These are phyloP conservation scores for Megalonaias nervosa DNA, from an alignment of 1,140 invertebrate genomes.

Conservation along the genomic window DNA sequence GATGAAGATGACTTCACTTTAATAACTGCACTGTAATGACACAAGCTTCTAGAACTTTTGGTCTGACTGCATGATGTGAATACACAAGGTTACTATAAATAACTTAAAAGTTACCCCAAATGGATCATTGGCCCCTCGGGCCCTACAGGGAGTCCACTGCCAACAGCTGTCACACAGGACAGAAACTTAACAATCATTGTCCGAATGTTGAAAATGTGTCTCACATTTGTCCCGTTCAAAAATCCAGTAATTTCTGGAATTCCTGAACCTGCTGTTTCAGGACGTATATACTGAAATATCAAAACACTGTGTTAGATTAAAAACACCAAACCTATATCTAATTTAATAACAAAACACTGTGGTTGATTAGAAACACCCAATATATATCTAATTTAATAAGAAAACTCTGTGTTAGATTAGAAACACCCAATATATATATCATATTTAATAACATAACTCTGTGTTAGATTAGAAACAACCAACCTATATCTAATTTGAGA, in stretches of 20 bases:
- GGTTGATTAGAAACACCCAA: neutral
- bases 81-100: neutral
- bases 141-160: conserved; percentile 71
- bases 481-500: too few species aligned
- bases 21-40: neutral
- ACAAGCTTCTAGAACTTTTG: neutral
- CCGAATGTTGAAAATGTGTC: conserved; percentile 70
- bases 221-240: conserved; percentile 71
- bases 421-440: neutral
- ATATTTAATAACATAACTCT: neutral
- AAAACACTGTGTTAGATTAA: neutral
- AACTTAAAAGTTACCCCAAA: conserved; percentile 58
- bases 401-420: neutral
- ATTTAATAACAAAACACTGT: neutral
- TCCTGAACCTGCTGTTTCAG: conserved; percentile 72
- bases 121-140: conserved; percentile 73
- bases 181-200: conserved; percentile 72
- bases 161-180: conserved; percentile 70
- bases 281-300: conserved; percentile 65
- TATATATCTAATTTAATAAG: neutral
- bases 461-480: neutral
- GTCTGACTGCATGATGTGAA: neutral
- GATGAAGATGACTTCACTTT: neutral
- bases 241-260: conserved; percentile 73
- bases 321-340: neutral